Percentiles rank a stretch among this genome's conserved stretches.
Evolutionary conservation across 2,797 vertebrate genomes (phyloP).

Genomic region (Rhyacichthys aspro): DNA sequence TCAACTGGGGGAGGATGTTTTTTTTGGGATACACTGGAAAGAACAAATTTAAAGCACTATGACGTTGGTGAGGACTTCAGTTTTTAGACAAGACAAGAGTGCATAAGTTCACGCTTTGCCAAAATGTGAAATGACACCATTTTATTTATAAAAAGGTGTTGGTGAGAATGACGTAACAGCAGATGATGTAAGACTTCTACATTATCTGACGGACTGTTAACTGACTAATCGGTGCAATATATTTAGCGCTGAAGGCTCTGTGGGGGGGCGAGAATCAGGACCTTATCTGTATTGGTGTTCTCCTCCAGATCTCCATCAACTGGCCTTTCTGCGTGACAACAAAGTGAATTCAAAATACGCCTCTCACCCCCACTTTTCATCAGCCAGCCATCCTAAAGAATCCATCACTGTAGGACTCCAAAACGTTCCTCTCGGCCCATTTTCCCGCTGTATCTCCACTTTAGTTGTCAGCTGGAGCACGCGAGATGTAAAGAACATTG

Average conservation of each 20-base stretch:
- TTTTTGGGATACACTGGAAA: too few species aligned
- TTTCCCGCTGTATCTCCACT: constrained; percentile 63
- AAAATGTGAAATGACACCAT: constrained; percentile 1
- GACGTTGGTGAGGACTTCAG: too few species aligned
- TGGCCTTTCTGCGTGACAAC: constrained; percentile 42
- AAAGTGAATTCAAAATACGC: constrained; percentile 43
- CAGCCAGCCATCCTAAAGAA: constrained; percentile 36
- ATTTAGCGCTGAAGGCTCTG: constrained; percentile 45
- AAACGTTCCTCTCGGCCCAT: constrained; percentile 60
- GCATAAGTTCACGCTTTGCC: neutral
- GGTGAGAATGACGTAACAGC: constrained; percentile 14
- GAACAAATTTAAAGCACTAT: too few species aligned
- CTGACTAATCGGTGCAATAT: constrained; percentile 64
- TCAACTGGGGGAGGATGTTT: too few species aligned
- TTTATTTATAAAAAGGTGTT: constrained; percentile 4
- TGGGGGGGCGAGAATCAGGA: constrained; percentile 40
- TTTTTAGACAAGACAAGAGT: too few species aligned
- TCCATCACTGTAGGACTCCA: constrained; percentile 47
- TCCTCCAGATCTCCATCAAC: constrained; percentile 50
- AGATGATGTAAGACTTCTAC: constrained; percentile 35
- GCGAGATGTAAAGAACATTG: constrained; percentile 50
- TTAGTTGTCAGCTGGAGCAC: constrained; percentile 68
- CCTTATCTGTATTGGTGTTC: constrained; percentile 23
- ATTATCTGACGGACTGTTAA: constrained; percentile 41
- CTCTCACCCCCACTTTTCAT: constrained; percentile 20